Percentiles rank a stretch among this genome's conserved stretches.
These are phyloP conservation scores for Yponomeuta plumbellus DNA, from an alignment of 2,888 invertebrate genomes.

Conservation along the genomic window DNA sequence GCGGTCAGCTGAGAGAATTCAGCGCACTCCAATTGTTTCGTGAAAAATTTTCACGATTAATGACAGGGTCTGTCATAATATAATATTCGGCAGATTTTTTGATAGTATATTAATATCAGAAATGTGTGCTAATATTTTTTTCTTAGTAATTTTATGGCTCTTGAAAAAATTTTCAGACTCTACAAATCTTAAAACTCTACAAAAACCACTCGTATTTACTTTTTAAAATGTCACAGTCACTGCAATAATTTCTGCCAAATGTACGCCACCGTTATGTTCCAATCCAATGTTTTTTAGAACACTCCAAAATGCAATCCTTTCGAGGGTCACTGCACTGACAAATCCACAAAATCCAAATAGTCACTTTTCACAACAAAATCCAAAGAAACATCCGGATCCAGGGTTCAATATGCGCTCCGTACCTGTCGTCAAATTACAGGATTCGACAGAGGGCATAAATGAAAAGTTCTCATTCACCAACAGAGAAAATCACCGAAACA, in stretches of 20 bases:
- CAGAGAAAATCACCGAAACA: conserved; percentile 67
- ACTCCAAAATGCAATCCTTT: conserved; percentile 59
- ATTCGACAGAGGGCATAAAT: conserved; percentile 78
- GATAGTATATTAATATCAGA: background rate
- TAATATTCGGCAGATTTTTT: conserved; percentile 20
- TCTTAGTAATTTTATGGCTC: background rate
- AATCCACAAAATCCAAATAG: conserved; percentile 51
- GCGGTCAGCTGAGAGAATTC: conserved; percentile 49
- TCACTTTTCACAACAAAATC: conserved; percentile 60
- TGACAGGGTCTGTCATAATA: conserved; percentile 23
- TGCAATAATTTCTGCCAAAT: conserved; percentile 32
- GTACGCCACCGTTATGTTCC: conserved; percentile 44
- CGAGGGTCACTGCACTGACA: conserved; percentile 64
- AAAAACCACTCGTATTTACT: conserved; percentile 49
- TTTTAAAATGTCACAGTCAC: conserved; percentile 39
- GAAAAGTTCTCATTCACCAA: conserved; percentile 65
- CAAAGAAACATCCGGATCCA: conserved; percentile 66
- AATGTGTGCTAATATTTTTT: background rate
- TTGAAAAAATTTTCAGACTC: background rate
- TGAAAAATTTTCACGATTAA: background rate
- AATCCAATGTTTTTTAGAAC: conserved; percentile 50
- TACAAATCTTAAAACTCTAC: background rate
- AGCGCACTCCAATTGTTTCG: conserved; percentile 8
- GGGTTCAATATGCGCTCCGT: conserved; percentile 47
- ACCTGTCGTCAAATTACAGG: conserved; percentile 83